Conservation (phyloP, 2,113 vertebrate species). For the Microtus ochrogaster region DNA sequence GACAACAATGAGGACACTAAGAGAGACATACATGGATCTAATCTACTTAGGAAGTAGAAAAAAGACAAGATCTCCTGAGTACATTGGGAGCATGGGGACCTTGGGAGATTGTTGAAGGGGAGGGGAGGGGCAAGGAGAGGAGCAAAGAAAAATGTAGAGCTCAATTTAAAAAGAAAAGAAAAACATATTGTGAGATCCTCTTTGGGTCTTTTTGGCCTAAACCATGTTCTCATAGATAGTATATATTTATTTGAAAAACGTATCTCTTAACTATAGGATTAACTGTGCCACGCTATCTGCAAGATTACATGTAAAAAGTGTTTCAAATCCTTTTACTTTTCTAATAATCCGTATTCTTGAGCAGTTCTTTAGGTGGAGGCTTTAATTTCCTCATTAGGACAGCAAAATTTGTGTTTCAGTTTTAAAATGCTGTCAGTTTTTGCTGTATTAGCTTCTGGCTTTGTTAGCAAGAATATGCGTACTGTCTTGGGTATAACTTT, state of each 20-base stretch:
- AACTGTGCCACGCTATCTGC: neutral
- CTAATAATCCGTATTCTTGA: neutral
- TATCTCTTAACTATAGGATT: neutral
- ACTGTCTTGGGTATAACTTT: neutral
- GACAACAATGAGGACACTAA: no score
- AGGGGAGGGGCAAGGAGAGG: no score
- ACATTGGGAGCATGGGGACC: no score
- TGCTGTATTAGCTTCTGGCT: neutral
- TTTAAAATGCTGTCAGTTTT: slow-evolving; percentile 21
- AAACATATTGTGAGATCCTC: neutral
- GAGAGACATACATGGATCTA: no score
- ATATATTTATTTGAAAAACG: slow-evolving; percentile 25
- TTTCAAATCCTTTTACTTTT: slow-evolving; percentile 23
- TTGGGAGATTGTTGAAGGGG: no score
- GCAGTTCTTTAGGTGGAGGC: slow-evolving; percentile 8
- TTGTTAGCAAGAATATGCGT: neutral
- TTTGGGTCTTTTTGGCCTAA: neutral
- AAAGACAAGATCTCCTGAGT: no score
- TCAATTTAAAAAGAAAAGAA: no score
- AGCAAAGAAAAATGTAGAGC: no score
- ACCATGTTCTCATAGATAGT: neutral
- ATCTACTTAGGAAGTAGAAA: no score
- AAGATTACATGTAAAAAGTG: neutral
- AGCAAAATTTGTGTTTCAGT: slow-evolving; percentile 3
- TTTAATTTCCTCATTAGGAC: neutral